Conservation (phyloP, 2,113 vertebrate genomes). For the Lepidothrix coronata region DNA sequence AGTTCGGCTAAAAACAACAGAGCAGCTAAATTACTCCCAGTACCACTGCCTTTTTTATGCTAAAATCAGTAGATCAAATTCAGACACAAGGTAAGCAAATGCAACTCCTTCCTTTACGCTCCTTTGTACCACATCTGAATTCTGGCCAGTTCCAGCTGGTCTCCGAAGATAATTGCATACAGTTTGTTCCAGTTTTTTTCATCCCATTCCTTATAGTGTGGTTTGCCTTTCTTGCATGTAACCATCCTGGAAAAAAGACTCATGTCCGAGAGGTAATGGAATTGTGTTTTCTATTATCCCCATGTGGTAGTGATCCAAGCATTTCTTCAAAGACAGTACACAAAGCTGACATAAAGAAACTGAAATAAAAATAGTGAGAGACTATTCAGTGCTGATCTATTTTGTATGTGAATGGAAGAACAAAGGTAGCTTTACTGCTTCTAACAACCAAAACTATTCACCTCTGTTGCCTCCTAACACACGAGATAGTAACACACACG, state of each 20-base stretch:
- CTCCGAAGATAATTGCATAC: not conserved
- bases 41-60: not conserved
- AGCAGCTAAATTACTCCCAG: not conserved
- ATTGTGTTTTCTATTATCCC: slow-evolving; percentile 24
- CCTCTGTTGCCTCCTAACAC: not conserved
- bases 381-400: not conserved
- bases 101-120: not conserved
- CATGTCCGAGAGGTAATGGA: not conserved
- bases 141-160: not conserved
- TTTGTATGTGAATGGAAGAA: not conserved
- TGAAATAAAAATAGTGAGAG: not conserved
- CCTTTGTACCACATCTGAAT: not conserved
- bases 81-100: not conserved
- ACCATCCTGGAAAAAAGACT: not conserved
- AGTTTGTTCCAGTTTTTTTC: not conserved
- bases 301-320: not conserved
- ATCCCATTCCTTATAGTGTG: not conserved
- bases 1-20: not conserved
- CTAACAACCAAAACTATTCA: not conserved
- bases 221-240: slow-evolving; percentile 4
- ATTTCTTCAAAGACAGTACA: not conserved
- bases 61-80: not conserved
- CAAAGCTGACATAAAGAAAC: not conserved
- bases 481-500: not conserved
- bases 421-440: not conserved